Base-by-base conservation (phyloP, 2,797 vertebrate species). In the Sebastes itinus region DNA sequence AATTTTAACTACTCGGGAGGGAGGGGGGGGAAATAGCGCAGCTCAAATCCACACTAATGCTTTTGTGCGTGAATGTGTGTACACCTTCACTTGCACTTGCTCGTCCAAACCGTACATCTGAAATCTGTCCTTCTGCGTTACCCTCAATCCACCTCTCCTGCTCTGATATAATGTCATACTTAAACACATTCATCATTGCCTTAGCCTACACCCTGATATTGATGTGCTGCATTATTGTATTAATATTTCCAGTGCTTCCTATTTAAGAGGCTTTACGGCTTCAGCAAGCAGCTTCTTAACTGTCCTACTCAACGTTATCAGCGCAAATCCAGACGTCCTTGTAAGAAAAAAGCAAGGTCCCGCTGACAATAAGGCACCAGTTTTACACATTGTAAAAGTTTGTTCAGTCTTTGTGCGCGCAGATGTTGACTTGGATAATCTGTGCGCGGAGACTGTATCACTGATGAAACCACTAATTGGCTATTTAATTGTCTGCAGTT, bases 241-340 rank as follows among this genome's bases (percentile, higher is more conserved):
- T 88, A 83, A 87, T 75, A 85, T 73, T 83, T 85, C 81, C 81
- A 87, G 80, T 52, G n/a, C 64, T 75, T 91, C 72, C 65, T 74
- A 75, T 81, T 88, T 87, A 94, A 93, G 89, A 92, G 80, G 92
- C 86, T 93, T 94, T 88, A 32, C 63, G 7, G 80, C 82, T 88
- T 83, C 59, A 61, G 83, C 72, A 3, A 83, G 75, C 67, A 73
- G 84, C 85, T 84, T 88, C 87, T 85, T 80, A 77, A 89, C 82
- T 70, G 62, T 69, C 86, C 64, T 63, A 54, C 75, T 84, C 56
- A 78, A 78, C 67, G 67, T 83, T 85, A 92, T 92, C 88, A 80
- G 84, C 2, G 59, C 22, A 80, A 87, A 91, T 91, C 87, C 90
- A 90, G 85, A 77, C 7, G 85, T 90, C 92, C 91, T 92, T 94